Base-by-base conservation (phyloP, 2,797 vertebrate species). In the Oryzias dopingdopingensis region DNA sequence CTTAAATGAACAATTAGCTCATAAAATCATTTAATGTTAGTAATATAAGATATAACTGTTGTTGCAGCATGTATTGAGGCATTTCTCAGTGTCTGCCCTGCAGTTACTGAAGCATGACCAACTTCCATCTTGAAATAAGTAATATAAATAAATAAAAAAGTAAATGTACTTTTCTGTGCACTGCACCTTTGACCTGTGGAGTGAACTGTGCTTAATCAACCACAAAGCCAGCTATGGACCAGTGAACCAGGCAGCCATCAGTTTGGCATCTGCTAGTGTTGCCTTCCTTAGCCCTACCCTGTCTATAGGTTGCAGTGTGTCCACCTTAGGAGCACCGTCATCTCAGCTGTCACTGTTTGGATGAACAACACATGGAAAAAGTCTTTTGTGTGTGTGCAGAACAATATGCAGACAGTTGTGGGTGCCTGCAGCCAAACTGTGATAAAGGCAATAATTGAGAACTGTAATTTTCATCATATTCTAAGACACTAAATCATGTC, bases 141-240 rank as follows among this genome's bases (percentile, higher is more conserved):
- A 37, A 37, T 37, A 37, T 50, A 6, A 42, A 26, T 24, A 49
- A 50, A 32, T 32, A 32, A 37, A 12, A 37, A 37, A 37, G 32
- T 37, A 37, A 13, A 37, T 37, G 26, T 29, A 29, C 26, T 29
- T 29, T 29, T 29, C 58, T 68, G 37, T 57, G 49, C 48, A 7
- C 42, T 46, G 58, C 40, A 64, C 41, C 51, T 60, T 70, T 52
- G 63, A 58, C 61, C 75, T 71, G 70, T 49, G 29, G 67, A 62
- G 59, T 68, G 56, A 64, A 62, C 64, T 69, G 69, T 67, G 77
- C 60, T 76, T 72, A 58, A 80, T 87, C 81, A 83, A 70, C 67
- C 82, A 69, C 76, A 65, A 73, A 71, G 83, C 61, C 66, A 65
- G 81, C 80, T 82, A 88, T 75, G 84, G 86, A 79, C 78, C 80